Percentiles rank a stretch among this genome's conserved stretches.
Conservation (phyloP, 2,888 invertebrate species). For the Limenitis arthemis region DNA sequence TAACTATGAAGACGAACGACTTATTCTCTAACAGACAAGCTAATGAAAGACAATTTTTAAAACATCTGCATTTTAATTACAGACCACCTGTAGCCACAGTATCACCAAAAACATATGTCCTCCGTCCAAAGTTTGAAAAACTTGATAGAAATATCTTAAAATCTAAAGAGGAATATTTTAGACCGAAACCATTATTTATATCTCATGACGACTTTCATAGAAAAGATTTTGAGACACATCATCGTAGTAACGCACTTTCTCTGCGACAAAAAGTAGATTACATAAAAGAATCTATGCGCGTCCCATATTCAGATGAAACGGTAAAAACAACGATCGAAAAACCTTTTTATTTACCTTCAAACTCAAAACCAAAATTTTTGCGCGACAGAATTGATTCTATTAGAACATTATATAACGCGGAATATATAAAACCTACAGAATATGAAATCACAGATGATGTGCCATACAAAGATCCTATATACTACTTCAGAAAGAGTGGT, state of each 20-base stretch:
- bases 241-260: slow-evolving; percentile 25
- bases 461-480: slow-evolving; percentile 13
- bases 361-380: slow-evolving; percentile 31
- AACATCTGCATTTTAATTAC: not conserved
- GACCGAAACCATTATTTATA: slow-evolving; percentile 31
- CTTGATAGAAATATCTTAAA: slow-evolving; percentile 17
- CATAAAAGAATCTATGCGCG: slow-evolving; percentile 22
- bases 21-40: slow-evolving; percentile 32
- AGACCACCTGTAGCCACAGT: slow-evolving; percentile 12
- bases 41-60: not conserved
- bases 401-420: slow-evolving; percentile 31
- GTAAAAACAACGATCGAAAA: slow-evolving; percentile 25
- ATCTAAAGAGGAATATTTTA: slow-evolving; percentile 15
- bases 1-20: slow-evolving; percentile 35
- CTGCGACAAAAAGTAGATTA: slow-evolving; percentile 33
- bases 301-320: not conserved
- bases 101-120: slow-evolving; percentile 25
- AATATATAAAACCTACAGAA: slow-evolving; percentile 16
- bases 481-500: slow-evolving; percentile 24
- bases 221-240: slow-evolving; percentile 26
- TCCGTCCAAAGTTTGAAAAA: slow-evolving; percentile 34
- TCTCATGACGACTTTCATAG: slow-evolving; percentile 29
- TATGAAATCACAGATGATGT: not conserved
- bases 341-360: slow-evolving; percentile 24
- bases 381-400: slow-evolving; percentile 37